These are phyloP conservation scores for Tiliacea aurago DNA, from an alignment of 2,888 invertebrate species.

Conservation along the genomic window DNA sequence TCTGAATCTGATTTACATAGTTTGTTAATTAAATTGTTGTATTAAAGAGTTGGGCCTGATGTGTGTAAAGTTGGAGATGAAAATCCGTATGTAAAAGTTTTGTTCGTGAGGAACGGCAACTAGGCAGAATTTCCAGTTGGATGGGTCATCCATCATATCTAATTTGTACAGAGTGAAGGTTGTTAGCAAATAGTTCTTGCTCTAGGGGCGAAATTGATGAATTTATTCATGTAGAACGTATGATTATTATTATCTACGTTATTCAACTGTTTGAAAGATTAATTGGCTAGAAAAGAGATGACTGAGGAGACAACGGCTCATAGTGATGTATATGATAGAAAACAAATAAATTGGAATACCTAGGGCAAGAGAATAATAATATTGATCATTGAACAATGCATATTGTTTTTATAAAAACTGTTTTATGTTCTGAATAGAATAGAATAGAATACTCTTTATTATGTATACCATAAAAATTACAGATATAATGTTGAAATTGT, in stretches of 20 bases:
- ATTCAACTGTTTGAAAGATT: neutral
- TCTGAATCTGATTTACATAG: constrained; percentile 55
- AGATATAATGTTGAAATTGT: no score
- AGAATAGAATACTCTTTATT: no score
- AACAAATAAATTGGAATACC: neutral
- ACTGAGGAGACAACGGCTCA: no score
- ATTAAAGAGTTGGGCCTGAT: constrained; percentile 42
- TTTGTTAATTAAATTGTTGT: constrained; percentile 60
- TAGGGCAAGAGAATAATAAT: neutral
- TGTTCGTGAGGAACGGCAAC: constrained; percentile 10
- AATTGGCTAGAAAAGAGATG: neutral
- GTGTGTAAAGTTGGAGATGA: constrained; percentile 31
- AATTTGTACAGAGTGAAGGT: constrained; percentile 40
- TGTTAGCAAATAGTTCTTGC: constrained; percentile 42
- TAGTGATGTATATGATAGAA: neutral
- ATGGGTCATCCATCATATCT: constrained; percentile 43
- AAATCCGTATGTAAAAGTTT: constrained; percentile 37
- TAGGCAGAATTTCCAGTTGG: constrained; percentile 41
- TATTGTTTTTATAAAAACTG: neutral
- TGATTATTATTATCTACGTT: neutral
- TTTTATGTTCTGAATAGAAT: neutral
- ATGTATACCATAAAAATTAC: no score
- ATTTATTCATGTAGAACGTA: constrained; percentile 14
- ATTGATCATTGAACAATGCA: no score
- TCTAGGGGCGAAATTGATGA: constrained; percentile 21